Evolutionary conservation across 2,888 invertebrate genomes (phyloP).

Genomic region (Magallana nippona): DNA sequence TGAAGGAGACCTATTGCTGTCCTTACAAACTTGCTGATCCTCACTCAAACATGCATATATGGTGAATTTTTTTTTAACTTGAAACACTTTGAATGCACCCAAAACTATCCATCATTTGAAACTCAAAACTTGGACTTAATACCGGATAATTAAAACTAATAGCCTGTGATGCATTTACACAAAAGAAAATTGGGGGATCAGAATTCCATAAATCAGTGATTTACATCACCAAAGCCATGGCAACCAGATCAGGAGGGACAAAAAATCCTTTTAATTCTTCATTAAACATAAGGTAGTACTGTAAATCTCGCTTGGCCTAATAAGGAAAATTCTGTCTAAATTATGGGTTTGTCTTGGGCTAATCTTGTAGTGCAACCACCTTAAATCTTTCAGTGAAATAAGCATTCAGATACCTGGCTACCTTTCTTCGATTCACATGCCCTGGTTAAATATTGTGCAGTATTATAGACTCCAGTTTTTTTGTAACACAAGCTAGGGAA

Average conservation of each 20-base stretch:
- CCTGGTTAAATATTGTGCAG: too few species aligned
- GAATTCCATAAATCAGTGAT: constrained; percentile 20
- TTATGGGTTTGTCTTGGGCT: constrained; percentile 30
- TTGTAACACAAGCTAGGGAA: too few species aligned
- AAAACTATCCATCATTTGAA: neutral
- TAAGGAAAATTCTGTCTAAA: constrained; percentile 18
- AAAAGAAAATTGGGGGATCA: neutral
- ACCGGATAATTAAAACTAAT: constrained; percentile 7
- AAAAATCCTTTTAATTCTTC: constrained; percentile 24
- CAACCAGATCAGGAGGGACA: constrained; percentile 25
- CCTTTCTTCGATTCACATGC: neutral
- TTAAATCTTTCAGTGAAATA: constrained; percentile 21
- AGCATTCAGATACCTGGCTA: neutral
- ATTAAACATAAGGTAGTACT: neutral
- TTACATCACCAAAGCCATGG: constrained; percentile 21
- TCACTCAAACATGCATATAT: neutral
- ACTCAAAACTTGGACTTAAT: neutral
- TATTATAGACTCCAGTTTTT: too few species aligned
- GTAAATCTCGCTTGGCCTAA: constrained; percentile 21
- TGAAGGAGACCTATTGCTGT: too few species aligned
- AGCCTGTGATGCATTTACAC: constrained; percentile 13
- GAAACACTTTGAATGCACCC: neutral
- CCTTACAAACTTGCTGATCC: too few species aligned
- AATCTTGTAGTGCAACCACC: constrained; percentile 9
- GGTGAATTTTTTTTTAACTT: neutral